These are phyloP conservation scores for Micoletzkya japonica DNA, from an alignment of 2,888 invertebrate genomes.

Conservation along the genomic window DNA sequence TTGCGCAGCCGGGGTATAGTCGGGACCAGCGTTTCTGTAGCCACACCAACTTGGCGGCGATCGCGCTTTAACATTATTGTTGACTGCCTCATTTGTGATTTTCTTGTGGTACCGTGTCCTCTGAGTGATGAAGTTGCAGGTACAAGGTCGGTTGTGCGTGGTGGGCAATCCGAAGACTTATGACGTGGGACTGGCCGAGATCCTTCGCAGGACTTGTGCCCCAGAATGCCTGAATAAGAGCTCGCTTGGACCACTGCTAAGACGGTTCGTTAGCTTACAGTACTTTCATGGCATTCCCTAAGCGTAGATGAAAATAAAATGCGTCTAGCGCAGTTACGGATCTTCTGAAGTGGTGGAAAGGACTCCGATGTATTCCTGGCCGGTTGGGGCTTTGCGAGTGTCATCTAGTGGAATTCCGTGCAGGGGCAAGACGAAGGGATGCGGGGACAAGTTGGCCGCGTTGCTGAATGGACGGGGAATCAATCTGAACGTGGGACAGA, in stretches of 20 bases:
- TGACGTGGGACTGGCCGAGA: constrained; percentile 1
- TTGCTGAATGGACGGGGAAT: not conserved
- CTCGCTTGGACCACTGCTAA: constrained; percentile 16
- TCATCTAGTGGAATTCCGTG: too few relatives aligned
- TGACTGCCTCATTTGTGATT: too few relatives aligned
- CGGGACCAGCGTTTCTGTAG: too few relatives aligned
- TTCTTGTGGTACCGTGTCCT: too few relatives aligned
- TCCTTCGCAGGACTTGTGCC: not conserved
- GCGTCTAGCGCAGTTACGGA: too few relatives aligned
- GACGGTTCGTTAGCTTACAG: not conserved
- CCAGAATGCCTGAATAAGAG: constrained; percentile 25
- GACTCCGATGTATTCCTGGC: too few relatives aligned
- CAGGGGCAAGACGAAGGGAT: constrained; percentile 18
- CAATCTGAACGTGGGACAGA: not conserved
- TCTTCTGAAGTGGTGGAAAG: too few relatives aligned
- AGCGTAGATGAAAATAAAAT: too few relatives aligned
- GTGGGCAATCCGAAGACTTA: constrained; percentile 7
- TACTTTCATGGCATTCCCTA: not conserved
- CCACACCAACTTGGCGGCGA: too few relatives aligned
- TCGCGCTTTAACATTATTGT: too few relatives aligned
- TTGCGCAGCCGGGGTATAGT: too few relatives aligned
- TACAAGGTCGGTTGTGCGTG: constrained; percentile 11
- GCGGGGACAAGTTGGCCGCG: constrained; percentile 6
- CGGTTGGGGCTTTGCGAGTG: too few relatives aligned
- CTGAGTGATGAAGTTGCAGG: not conserved